Evolutionary conservation across 2,113 vertebrate species (phyloP).

Genomic region (Labrus mixtus): DNA sequence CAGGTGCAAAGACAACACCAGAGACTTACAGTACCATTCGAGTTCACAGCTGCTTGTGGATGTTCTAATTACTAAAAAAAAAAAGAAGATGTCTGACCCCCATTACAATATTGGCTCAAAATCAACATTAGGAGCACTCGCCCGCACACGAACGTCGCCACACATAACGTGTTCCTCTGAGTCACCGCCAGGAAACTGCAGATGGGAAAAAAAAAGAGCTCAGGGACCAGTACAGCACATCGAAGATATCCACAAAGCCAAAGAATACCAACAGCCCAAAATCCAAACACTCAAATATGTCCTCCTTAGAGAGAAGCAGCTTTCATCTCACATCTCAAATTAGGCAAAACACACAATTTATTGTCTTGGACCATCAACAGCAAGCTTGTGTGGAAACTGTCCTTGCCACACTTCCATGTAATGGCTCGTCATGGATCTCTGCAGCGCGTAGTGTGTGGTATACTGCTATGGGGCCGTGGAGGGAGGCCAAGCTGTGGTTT

Average conservation of each 20-base stretch:
- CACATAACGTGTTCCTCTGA: conserved; percentile 49
- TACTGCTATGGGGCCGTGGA: conserved; percentile 33
- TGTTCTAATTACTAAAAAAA: conserved; percentile 36
- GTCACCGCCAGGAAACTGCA: conserved; percentile 39
- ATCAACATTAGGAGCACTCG: conserved; percentile 52
- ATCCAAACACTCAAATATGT: conserved; percentile 54
- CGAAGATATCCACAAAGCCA: conserved; percentile 59
- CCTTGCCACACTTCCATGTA: neutral
- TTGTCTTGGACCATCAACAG: conserved; percentile 38
- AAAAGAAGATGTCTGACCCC: conserved; percentile 60
- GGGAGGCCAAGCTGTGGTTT: conserved; percentile 39
- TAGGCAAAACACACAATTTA: conserved; percentile 48
- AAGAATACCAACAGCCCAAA: conserved; percentile 52
- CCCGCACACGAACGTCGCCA: conserved; percentile 18
- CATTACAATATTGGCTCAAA: conserved; percentile 68
- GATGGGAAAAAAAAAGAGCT: conserved; percentile 47
- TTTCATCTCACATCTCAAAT: conserved; percentile 60
- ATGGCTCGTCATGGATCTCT: conserved; percentile 19
- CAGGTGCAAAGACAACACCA: neutral
- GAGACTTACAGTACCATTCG: neutral
- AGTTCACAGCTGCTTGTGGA: conserved; percentile 48
- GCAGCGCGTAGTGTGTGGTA: conserved; percentile 15
- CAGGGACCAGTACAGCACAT: conserved; percentile 55
- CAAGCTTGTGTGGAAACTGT: conserved; percentile 18
- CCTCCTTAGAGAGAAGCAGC: conserved; percentile 47